Evolutionary conservation across 2,113 vertebrate species (phyloP).

Genomic region (Malurus elegans): DNA sequence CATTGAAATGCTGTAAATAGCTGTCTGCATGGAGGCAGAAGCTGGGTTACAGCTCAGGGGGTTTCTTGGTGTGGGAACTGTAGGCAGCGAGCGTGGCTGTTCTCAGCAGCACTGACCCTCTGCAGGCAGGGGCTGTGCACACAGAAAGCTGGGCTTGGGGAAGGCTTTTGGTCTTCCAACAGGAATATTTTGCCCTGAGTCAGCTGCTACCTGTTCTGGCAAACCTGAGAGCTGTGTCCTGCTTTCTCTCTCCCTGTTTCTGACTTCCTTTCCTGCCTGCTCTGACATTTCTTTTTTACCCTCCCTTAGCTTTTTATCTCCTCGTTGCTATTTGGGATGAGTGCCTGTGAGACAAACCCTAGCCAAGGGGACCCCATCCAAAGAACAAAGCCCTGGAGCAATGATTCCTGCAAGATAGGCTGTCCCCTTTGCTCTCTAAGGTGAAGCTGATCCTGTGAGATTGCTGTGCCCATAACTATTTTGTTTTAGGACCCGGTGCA

Average conservation of each 20-base stretch:
- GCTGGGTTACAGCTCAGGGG: neutral
- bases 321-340: neutral
- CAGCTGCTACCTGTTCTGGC: neutral
- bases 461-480: neutral
- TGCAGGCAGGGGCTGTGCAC: fast-evolving
- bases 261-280: neutral
- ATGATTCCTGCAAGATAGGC: neutral
- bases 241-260: neutral
- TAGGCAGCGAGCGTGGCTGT: neutral
- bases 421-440: neutral
- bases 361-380: neutral
- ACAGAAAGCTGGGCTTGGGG: neutral
- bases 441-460: neutral
- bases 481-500: neutral
- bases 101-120: neutral
- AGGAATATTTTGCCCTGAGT: neutral
- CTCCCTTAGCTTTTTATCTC: neutral
- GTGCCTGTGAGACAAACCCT: neutral
- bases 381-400: neutral
- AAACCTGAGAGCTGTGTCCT: neutral
- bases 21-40: neutral
- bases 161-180: fast-evolving
- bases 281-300: neutral
- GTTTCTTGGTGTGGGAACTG: neutral
- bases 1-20: constrained; percentile 35